These are phyloP conservation scores for Bathynomus jamesi DNA, from an alignment of 1,140 invertebrate species.

Conservation along the genomic window DNA sequence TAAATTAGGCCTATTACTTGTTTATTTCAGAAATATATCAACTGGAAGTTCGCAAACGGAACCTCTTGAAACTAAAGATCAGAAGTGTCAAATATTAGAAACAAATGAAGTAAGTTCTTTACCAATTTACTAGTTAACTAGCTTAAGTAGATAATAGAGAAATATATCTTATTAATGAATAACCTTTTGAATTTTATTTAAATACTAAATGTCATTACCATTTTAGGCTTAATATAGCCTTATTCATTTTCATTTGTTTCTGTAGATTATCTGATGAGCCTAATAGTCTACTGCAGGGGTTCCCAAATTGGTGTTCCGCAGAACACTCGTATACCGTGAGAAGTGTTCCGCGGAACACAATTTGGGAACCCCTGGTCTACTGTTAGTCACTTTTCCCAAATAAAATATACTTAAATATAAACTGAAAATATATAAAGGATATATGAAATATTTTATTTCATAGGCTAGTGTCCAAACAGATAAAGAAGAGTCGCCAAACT, in stretches of 20 bases:
- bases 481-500: background rate
- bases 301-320: too few relatives aligned
- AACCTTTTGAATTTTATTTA: background rate
- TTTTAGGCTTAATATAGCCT: background rate
- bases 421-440: background rate
- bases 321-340: too few relatives aligned
- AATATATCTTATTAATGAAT: background rate
- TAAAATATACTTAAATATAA: background rate
- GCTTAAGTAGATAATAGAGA: background rate
- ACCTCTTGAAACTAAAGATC: background rate
- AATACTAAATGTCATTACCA: background rate
- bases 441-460: background rate
- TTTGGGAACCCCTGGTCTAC: too few relatives aligned
- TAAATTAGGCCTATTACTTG: background rate
- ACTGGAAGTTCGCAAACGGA: conserved; percentile 9
- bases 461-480: conserved; percentile 13
- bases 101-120: conserved; percentile 3
- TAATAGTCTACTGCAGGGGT: background rate
- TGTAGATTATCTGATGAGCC: background rate
- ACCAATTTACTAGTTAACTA: background rate
- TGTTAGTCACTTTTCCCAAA: background rate
- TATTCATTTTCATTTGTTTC: background rate
- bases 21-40: conserved; percentile 2
- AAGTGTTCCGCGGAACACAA: too few relatives aligned
- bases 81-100: conserved; percentile 10